Evolutionary conservation across 92 coral and sea anemone species (phyloP), one percentile per base, ranked within the genome.

Genomic region (Zoanthus gigantus): DNA sequence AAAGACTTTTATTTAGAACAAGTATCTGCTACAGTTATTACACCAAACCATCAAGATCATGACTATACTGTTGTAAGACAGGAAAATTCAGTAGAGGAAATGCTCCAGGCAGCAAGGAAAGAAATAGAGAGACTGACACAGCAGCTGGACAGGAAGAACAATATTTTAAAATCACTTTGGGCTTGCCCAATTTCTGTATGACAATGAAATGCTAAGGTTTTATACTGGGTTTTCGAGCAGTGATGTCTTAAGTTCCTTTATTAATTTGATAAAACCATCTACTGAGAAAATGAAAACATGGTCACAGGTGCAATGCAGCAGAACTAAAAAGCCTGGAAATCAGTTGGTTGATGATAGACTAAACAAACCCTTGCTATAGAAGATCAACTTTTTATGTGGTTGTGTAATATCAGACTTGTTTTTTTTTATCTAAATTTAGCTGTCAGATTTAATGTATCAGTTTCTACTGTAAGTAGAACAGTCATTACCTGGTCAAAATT

Each of bases 381-480:
- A 74, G 79, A 74, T 74, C 79, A 74, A 9, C 79, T 74, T 23
- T 72, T 74, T 16, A 46, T 74, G 79, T 74, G 79, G 28, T 74
- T 74, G 79, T 46, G 53, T 72, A 72, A 72, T 6, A 17, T 72
- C 52, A 72, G 52, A 4, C 52, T 34, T 14, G 77, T 53, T 72
- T 72, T 72, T 34, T 37, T 72, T 44, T 53, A 72, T 72, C n/a
- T 34, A 34, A 53, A 72, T 14, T 34, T 72, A 8, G 77, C 77
- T 72, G 77, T 72, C 52, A 34, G 77, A 32, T 72, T 72, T 15
- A 34, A 74, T 6, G 79, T 74, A 74, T 74, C 79, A 14, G 57
- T 45, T 74, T 74, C 79, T 74, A 74, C 58, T 74, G 79, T 74
- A 14, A 74, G 79, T 74, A 16, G 79, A 14, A 74, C 79, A 46